A percentile compares a stretch with the other conserved stretches of the same genome.
phyloP scores from a whole-genome alignment of 2,888 invertebrate genomes.

The Caenorhabditis angaria region DNA sequence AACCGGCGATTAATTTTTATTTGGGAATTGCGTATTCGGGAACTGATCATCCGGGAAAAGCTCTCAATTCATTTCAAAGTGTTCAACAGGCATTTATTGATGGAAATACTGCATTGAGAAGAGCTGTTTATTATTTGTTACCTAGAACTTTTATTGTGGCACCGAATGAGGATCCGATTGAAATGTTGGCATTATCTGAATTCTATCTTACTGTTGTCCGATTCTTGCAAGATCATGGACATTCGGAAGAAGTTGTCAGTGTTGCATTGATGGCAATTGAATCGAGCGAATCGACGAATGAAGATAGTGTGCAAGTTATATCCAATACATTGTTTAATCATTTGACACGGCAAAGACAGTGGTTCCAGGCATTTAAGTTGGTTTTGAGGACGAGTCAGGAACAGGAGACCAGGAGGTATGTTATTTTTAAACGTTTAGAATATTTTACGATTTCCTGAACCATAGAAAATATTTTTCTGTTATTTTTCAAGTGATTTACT shows the following conservation, averaged over 20 bases:
- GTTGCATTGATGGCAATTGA: constrained; percentile 53
- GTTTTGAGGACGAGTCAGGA: constrained; percentile 27
- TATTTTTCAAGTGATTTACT: too few species aligned
- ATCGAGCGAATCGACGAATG: constrained; percentile 34
- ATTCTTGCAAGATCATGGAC: constrained; percentile 54
- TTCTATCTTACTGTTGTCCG: constrained; percentile 41
- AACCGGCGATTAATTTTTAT: constrained; percentile 51
- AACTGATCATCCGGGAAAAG: constrained; percentile 52
- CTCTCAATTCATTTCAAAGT: constrained; percentile 48
- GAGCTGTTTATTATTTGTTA: constrained; percentile 44
- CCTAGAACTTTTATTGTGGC: constrained; percentile 14
- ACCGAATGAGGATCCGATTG: constrained; percentile 22
- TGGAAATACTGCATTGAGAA: constrained; percentile 51
- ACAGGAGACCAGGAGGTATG: constrained; percentile 16
- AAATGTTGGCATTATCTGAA: constrained; percentile 18
- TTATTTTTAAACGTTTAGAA: too few species aligned
- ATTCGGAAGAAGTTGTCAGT: constrained; percentile 51
- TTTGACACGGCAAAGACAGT: constrained; percentile 44
- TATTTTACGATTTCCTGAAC: too few species aligned
- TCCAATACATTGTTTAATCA: constrained; percentile 62
- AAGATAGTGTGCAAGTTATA: constrained; percentile 43
- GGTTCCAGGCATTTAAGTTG: constrained; percentile 56
- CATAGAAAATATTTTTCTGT: too few species aligned
- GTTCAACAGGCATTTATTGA: constrained; percentile 43
- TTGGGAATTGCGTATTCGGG: constrained; percentile 61